These are phyloP conservation scores for Glaucidium brasilianum DNA, from an alignment of 2,113 vertebrate species.

Conservation along the genomic window DNA sequence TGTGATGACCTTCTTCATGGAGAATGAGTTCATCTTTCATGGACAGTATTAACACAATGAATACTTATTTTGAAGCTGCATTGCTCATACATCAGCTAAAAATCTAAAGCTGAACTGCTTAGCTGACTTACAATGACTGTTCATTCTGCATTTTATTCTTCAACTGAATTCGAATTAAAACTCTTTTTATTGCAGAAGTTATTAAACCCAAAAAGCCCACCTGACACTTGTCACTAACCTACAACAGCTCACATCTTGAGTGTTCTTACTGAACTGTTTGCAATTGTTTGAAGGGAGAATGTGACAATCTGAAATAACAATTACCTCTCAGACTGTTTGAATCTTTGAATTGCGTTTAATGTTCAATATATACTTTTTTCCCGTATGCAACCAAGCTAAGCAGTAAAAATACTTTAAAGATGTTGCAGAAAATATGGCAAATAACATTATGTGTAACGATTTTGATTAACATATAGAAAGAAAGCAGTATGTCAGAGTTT, in stretches of 20 bases:
- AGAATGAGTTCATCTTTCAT: neutral
- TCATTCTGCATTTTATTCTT: neutral
- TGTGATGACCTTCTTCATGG: neutral
- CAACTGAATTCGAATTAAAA: neutral
- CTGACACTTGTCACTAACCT: neutral
- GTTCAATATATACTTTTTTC: neutral
- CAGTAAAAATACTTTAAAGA: neutral
- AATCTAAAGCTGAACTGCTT: neutral
- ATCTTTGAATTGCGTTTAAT: neutral
- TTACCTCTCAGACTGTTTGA: neutral
- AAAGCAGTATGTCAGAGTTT: neutral
- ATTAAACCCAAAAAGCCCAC: neutral
- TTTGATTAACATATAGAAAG: neutral
- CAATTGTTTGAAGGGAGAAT: neutral
- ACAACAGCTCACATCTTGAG: neutral
- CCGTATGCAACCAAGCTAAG: neutral
- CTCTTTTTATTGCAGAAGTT: neutral
- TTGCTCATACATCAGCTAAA: neutral
- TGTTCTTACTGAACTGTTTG: neutral
- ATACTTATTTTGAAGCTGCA: neutral
- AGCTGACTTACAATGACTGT: neutral
- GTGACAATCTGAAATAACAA: neutral
- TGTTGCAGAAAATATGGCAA: neutral
- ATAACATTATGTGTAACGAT: neutral
- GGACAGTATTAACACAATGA: neutral